Evolutionary conservation across 1,140 invertebrate species (phyloP), one percentile per base, ranked within the genome.

Genomic region (Lepidurus apus): DNA sequence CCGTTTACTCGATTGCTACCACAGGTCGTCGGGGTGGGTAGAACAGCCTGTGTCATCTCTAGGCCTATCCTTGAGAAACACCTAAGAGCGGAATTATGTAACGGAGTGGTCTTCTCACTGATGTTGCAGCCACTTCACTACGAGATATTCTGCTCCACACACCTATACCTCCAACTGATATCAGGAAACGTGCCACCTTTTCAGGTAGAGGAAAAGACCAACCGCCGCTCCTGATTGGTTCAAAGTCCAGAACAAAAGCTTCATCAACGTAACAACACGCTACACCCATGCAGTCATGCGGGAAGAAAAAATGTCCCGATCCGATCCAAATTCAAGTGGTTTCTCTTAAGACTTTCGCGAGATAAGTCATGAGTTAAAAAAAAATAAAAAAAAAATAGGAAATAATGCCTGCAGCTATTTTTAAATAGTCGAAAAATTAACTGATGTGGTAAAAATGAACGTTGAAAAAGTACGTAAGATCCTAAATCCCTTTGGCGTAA

Each of bases 41-140:
- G 53, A n/a, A 21, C n/a, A 65, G 53, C 21, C 21, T 65, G 53
- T 65, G 53, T 65, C 53, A 65, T 65, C 53, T 65, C 53, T 65
- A 0, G 17, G 7, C 53, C 13, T n/a, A 65, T 65, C 0, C 34
- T 34, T 1, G n/a, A 65, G 11, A 7, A 65, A 17, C 53, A 65
- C 53, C 21, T 11, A 21, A 5, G 8, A 17, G 13, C 21, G 6
- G 9, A 65, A 13, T 11, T 21, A 65, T 13, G 53, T n/a, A 65
- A 65, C 53, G 21, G 13, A 9, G 53, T 9, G 7, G 53, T 65
- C 53, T 21, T 13, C 21, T 65, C 53, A 5, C 53, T 65, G 21
- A 65, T 7, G 53, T 65, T 13, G n/a, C 13, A n/a, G 17, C 6
- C 53, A n/a, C 13, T 17, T 7, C 53, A 65, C 53, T 65, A 65